Base-by-base conservation (phyloP, 2,113 vertebrate genomes). In the Petrocephalus zakoni region DNA sequence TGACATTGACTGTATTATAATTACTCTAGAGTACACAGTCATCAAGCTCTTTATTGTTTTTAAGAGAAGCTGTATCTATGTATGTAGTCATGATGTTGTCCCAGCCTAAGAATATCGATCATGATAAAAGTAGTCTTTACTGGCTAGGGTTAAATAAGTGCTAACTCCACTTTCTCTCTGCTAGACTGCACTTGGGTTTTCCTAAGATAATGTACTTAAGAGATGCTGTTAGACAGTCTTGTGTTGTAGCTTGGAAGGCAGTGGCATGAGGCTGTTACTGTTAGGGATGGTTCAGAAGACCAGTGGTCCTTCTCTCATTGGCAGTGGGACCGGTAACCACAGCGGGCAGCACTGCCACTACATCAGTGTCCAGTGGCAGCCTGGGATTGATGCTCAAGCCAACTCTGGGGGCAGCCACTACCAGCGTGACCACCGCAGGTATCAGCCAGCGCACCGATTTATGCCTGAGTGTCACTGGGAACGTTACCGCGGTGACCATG, bases 301-400 rank as follows among this genome's bases (percentile, higher is more conserved):
- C 21, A 46, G 46, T n/a, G 37, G 49, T 47, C 42, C 37, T 83
- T 47, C 47, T 47, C 9, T 25, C 22, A 37, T 46, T 53, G n/a
- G 88, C 90, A 95, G 91, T 91, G 93, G 89, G 88, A 0, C 4
- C 91, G 7, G 81, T 91, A 61, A 87, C 90, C 5, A 84, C 92
- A 17, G 89, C 90, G n/a, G 87, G 87, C 2, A 42, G 90, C 2
- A 49, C 93, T 13, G 85, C 93, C 5, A 68, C 91, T 1, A 89
- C 93, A 1, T 83, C 94, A 15, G 89, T 92, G 5, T 87, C 92
- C 61, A 55, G 53, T 9, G 91, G 91, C 58, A 87, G 92, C 29
- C 68, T 94, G 87, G 2, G 92, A 42, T 94, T 96, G 53, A 93
- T 93, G 51, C 93, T 96, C 51, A 96, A 96, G 88, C 95, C 72